phyloP scores from a whole-genome alignment of 2,113 vertebrate genomes.

The Leptosomus discolor region DNA sequence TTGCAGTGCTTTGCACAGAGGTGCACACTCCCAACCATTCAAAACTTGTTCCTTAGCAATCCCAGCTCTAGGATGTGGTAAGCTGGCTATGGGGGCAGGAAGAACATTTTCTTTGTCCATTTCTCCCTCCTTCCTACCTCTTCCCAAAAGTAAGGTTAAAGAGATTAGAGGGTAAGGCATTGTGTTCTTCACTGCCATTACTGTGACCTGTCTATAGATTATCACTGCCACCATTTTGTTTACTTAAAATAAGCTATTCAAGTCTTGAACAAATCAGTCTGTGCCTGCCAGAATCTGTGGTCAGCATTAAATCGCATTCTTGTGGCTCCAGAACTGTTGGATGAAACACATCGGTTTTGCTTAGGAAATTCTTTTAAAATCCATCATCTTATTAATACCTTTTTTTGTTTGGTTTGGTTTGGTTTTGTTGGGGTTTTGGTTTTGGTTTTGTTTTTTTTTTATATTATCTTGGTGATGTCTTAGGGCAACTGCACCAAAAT shows the following conservation, averaged over 20 bases:
- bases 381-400: background rate
- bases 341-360: background rate
- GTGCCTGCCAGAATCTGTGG: background rate
- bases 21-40: background rate
- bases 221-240: background rate
- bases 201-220: background rate
- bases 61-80: background rate
- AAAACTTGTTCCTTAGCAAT: background rate
- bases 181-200: background rate
- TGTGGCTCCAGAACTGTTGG: background rate
- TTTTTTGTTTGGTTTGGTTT: no score
- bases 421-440: no score
- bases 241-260: background rate
- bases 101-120: background rate
- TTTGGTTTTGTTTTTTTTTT: no score
- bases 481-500: background rate
- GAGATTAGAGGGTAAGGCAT: background rate
- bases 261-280: background rate
- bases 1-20: background rate
- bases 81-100: background rate
- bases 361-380: background rate
- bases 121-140: background rate
- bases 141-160: background rate
- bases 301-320: background rate
- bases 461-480: fast-evolving